Percentiles rank a stretch among this genome's conserved stretches.
phyloP scores from a whole-genome alignment of 2,797 vertebrate species.

The Manis javanica region DNA sequence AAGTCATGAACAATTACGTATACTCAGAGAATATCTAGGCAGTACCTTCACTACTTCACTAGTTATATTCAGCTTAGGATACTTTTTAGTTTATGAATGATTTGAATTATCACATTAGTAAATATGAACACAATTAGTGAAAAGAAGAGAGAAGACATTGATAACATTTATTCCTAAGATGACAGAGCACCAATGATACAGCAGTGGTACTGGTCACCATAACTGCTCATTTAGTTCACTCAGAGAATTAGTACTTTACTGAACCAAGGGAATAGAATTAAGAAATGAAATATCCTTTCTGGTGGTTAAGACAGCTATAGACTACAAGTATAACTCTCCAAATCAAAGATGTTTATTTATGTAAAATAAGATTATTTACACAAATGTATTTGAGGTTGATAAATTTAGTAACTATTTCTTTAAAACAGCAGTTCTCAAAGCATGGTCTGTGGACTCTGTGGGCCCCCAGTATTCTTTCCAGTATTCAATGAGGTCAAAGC shows the following conservation, averaged over 20 bases:
- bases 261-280: not conserved
- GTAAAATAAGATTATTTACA: not conserved
- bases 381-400: not conserved
- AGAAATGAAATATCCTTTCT: not conserved
- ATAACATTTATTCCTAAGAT: not conserved
- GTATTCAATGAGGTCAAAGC: not conserved
- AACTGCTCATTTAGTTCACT: not conserved
- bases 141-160: not conserved
- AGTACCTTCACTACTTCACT: not conserved
- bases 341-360: conserved; percentile 3
- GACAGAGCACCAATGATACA: not conserved
- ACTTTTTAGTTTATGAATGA: conserved; percentile 1
- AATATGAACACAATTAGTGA: not conserved
- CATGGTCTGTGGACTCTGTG: not conserved
- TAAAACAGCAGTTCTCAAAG: not conserved
- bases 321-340: not conserved
- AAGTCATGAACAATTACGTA: not conserved
- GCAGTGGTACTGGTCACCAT: not conserved
- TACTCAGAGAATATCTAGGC: not conserved
- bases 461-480: not conserved
- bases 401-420: not conserved
- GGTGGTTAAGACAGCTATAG: not conserved
- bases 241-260: not conserved
- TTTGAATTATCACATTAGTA: not conserved
- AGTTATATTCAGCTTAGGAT: not conserved